phyloP scores from a whole-genome alignment of 2,113 vertebrate genomes.

The Anas platyrhynchos region DNA sequence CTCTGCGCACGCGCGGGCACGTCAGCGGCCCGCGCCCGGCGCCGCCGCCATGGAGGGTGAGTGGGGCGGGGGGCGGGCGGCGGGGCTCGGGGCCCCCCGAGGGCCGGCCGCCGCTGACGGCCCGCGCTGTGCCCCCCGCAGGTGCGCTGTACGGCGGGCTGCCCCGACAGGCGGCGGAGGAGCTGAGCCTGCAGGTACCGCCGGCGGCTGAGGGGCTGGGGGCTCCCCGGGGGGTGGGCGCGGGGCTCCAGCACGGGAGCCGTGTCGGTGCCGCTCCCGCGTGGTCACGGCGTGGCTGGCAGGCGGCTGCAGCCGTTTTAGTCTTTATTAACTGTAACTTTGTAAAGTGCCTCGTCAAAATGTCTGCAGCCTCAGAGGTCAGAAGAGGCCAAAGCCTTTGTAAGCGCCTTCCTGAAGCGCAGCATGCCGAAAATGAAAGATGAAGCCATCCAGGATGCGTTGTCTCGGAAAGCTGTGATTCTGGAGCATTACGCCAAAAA shows the following conservation, averaged over 20 bases:
- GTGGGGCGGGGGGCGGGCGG: no score
- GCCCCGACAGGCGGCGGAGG: neutral
- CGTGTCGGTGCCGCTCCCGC: accelerated
- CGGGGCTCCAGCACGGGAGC: accelerated
- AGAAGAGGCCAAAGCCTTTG: conserved; percentile 77
- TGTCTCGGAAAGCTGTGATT: conserved; percentile 85
- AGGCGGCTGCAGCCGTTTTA: neutral
- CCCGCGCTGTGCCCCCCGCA: neutral
- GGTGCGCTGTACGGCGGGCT: conserved; percentile 44
- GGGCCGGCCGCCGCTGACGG: neutral
- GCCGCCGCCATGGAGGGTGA: no score
- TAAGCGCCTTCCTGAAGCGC: conserved; percentile 82
- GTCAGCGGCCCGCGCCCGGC: no score
- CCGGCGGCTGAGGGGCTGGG: neutral
- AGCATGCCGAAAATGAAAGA: conserved; percentile 60
- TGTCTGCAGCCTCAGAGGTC: conserved; percentile 55
- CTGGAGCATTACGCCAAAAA: conserved; percentile 75
- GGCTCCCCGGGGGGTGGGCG: no score
- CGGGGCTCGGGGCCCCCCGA: no score
- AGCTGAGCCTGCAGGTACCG: conserved; percentile 33
- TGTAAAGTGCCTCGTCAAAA: neutral
- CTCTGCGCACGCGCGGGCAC: no score
- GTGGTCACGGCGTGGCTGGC: accelerated
- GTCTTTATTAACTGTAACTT: accelerated
- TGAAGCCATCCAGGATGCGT: conserved; percentile 34